These are phyloP conservation scores for Druon quercuslanigerum DNA, from an alignment of 1,140 invertebrate genomes.

Conservation along the genomic window DNA sequence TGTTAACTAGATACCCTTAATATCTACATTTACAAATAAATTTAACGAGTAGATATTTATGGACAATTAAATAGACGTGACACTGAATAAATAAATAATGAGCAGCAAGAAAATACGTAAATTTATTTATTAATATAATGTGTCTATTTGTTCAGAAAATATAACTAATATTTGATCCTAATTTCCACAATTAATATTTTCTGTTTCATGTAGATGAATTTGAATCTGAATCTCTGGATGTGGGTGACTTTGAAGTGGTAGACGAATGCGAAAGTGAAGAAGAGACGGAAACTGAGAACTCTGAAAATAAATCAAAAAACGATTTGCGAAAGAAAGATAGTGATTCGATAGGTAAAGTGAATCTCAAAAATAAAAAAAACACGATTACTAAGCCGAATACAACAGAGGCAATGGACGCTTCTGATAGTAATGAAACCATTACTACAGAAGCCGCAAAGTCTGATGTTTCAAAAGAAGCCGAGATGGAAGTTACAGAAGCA, in stretches of 20 bases:
- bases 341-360: not conserved
- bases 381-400: conserved; percentile 14
- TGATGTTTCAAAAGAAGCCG: not conserved
- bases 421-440: too few species aligned
- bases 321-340: conserved; percentile 21
- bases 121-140: too few species aligned
- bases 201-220: conserved; percentile 43
- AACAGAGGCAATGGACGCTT: not conserved
- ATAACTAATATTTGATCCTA: too few species aligned
- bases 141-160: too few species aligned
- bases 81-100: too few species aligned
- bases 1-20: too few species aligned
- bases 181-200: not conserved
- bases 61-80: too few species aligned
- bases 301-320: conserved; percentile 29
- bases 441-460: too few species aligned
- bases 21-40: too few species aligned
- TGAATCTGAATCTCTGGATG: conserved; percentile 46
- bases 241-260: conserved; percentile 58
- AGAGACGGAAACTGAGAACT: conserved; percentile 40
- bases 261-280: conserved; percentile 62
- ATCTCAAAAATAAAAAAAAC: conserved; percentile 2
- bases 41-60: too few species aligned
- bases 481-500: conserved; percentile 10
- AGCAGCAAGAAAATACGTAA: too few species aligned